Evolutionary conservation across 2,113 vertebrate genomes (phyloP), one percentile per base, ranked within the genome.

Genomic region (Prunella fulvescens): DNA sequence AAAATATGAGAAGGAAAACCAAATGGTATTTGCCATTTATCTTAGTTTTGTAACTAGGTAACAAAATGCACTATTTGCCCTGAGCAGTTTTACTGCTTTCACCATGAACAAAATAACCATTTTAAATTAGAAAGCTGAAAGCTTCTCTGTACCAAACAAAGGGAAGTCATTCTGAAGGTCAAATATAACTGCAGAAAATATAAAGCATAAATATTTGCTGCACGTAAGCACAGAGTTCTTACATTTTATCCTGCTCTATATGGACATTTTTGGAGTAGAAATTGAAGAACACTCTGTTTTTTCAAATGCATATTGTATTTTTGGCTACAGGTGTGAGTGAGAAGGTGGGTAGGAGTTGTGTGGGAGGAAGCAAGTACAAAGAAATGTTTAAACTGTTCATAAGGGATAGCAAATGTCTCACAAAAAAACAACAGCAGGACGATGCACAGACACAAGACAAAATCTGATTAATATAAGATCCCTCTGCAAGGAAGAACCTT

Each of bases 361-460:
- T 91, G 85, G 92, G 92, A 96, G 42, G 56, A 93, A 78, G 18
- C n/a, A 58, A 57, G 61, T 67, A 92, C 79, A 95, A 96, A 80
- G 33, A 87, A 73, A 44, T 23, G n/a, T 83, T 91, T 78, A 67
- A 95, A 58, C 33, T 86, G 66, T 74, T 95, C 70, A 48, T 29
- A 77, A 93, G 29, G 28, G 53, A 95, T 89, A 72, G 45, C 16
- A 88, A 91, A 82, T 11, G 64, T 56, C 14, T 87, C 40, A 60
- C 20, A 61, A 14, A 79, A 85, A 96, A 93, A 33, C 31, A 69
- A 81, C 50, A 85, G 58, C 69, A 93, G 60, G 77, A 83, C 2
- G 6, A 77, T 71, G 29, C 37, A 86, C 7, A 45, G n/a, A 13
- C 6, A 42, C n/a, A 42, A n/a, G 19, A 79, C 5, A 56, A 48